A percentile compares a stretch with the other conserved stretches of the same genome.
These are phyloP conservation scores for Daphoenositta chrysoptera DNA, from an alignment of 2,113 vertebrate genomes.

Conservation along the genomic window DNA sequence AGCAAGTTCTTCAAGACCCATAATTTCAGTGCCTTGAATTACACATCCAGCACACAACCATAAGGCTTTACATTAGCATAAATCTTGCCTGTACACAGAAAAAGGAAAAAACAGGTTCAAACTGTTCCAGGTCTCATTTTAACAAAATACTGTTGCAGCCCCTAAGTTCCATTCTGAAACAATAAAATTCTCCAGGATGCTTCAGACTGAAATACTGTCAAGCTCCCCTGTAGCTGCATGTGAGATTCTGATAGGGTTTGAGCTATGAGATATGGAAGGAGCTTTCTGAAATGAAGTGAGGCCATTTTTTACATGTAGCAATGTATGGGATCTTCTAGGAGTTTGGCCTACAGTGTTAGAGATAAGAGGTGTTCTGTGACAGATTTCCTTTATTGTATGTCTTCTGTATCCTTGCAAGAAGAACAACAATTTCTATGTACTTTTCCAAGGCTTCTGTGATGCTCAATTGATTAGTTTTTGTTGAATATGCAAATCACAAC, in stretches of 20 bases:
- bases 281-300: not conserved
- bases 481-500: not conserved
- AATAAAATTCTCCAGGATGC: not conserved
- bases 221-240: not conserved
- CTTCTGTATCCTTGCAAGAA: not conserved
- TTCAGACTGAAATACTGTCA: not conserved
- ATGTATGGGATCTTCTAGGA: not conserved
- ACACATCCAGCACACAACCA: not conserved
- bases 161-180: not conserved
- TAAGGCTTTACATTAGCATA: not conserved
- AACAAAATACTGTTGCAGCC: not conserved
- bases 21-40: not conserved
- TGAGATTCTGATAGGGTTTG: not conserved
- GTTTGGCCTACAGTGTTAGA: not conserved
- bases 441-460: not conserved
- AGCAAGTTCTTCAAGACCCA: not conserved
- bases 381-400: not conserved
- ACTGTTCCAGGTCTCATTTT: not conserved
- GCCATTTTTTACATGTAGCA: not conserved
- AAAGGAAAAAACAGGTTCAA: not conserved
- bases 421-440: not conserved
- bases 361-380: not conserved
- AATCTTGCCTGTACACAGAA: not conserved
- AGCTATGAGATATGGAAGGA: not conserved
- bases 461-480: not conserved